Conservation (phyloP, 2,113 vertebrate genomes). For the Salvelinus namaycush region DNA sequence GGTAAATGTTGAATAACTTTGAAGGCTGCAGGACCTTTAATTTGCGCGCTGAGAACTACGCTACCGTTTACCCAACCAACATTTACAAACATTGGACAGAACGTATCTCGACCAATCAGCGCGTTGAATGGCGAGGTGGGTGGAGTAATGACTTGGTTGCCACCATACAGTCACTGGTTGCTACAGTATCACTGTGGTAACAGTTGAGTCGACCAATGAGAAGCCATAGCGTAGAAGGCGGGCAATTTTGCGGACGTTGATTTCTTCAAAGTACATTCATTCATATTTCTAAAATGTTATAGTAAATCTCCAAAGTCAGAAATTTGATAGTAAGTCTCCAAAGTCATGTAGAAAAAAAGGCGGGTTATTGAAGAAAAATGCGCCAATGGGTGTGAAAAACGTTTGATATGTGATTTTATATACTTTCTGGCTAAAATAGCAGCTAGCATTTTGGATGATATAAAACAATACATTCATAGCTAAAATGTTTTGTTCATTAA, state of each 20-base stretch:
- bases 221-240: constrained; percentile 64
- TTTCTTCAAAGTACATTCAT: constrained; percentile 63
- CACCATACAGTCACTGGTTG: constrained; percentile 46
- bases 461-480: not conserved
- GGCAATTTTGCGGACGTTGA: constrained; percentile 74
- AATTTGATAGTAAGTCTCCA: constrained; percentile 33
- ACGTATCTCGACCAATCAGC: constrained; percentile 66
- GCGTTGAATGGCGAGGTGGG: constrained; percentile 36
- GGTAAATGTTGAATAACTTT: constrained; percentile 47
- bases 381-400: not conserved
- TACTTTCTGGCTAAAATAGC: too few relatives aligned
- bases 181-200: constrained; percentile 74
- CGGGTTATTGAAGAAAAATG: constrained; percentile 41
- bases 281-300: constrained; percentile 59
- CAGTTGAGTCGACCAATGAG: constrained; percentile 66
- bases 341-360: constrained; percentile 59
- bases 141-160: constrained; percentile 59
- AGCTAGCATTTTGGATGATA: not conserved
- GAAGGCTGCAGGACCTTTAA: constrained; percentile 58
- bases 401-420: not conserved
- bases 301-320: constrained; percentile 33
- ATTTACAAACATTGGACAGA: constrained; percentile 72
- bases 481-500: too few relatives aligned
- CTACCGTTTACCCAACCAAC: constrained; percentile 49
- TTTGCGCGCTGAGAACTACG: constrained; percentile 74